Percentiles rank a stretch among this genome's conserved stretches.
These are phyloP conservation scores for Sarotherodon lohbergeri DNA, from an alignment of 2,113 vertebrate genomes.

Conservation along the genomic window DNA sequence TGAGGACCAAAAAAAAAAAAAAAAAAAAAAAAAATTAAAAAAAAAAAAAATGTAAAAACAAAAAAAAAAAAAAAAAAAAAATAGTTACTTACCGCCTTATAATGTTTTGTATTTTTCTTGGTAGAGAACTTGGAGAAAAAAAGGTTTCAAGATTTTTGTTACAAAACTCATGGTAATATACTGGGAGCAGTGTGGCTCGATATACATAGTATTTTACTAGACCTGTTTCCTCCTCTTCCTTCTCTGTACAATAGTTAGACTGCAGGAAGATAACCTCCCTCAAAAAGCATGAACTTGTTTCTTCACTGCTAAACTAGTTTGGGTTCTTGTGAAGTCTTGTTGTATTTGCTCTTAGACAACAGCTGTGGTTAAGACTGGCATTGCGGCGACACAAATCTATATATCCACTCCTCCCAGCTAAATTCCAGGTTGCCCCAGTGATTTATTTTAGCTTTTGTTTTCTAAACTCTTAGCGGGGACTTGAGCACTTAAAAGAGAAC, in stretches of 20 bases:
- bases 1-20: conserved; percentile 17
- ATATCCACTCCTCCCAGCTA: conserved; percentile 52
- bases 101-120: conserved; percentile 98
- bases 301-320: conserved; percentile 89
- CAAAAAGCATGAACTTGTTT: conserved; percentile 82
- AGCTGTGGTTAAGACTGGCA: conserved; percentile 76
- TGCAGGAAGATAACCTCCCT: conserved; percentile 67
- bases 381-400: conserved; percentile 51
- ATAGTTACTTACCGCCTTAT: conserved; percentile 98
- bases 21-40: conserved; percentile 72
- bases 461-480: conserved; percentile 69
- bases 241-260: conserved; percentile 80
- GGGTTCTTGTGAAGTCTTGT: conserved; percentile 90
- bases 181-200: conserved; percentile 80
- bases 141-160: conserved; percentile 85
- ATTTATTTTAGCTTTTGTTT: conserved; percentile 43
- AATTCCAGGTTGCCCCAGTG: conserved; percentile 71
- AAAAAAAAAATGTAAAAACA: conserved; percentile 44
- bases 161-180: conserved; percentile 79
- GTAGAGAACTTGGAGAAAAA: conserved; percentile 81
- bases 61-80: conserved; percentile 24
- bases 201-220: conserved; percentile 89
- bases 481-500: conserved; percentile 72
- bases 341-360: conserved; percentile 87
- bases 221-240: conserved; percentile 66